Percentiles rank a stretch among this genome's conserved stretches.
These are phyloP conservation scores for Pristionchus arcanus DNA, from an alignment of 2,888 invertebrate species.

Conservation along the genomic window DNA sequence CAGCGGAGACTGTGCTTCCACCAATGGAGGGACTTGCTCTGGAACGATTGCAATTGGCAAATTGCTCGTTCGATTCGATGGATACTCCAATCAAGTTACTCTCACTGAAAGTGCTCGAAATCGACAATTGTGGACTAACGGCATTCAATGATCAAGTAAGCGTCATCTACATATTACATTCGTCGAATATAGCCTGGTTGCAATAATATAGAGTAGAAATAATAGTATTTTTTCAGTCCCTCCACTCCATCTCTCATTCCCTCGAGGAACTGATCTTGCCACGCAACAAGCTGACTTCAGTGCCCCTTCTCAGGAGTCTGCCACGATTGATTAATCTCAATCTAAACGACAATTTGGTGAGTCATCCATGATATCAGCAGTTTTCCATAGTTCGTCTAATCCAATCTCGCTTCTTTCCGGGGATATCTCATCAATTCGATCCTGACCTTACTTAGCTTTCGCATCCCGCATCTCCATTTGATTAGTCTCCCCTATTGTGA, in stretches of 20 bases:
- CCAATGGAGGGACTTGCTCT: conserved; percentile 52
- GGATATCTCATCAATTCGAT: conserved; percentile 18
- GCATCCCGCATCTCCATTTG: background rate
- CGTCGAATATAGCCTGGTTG: too few species aligned
- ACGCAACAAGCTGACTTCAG: conserved; percentile 67
- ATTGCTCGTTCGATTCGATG: conserved; percentile 56
- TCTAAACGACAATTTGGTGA: conserved; percentile 67
- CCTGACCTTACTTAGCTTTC: conserved; percentile 16
- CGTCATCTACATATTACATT: too few species aligned
- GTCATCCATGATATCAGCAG: conserved; percentile 24
- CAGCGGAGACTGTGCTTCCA: background rate
- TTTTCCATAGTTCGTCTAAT: background rate
- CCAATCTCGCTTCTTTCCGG: background rate
- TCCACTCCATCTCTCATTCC: conserved; percentile 58
- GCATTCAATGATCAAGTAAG: conserved; percentile 59
- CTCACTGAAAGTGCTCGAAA: conserved; percentile 62
- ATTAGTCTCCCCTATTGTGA: conserved; percentile 44
- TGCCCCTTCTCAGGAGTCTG: conserved; percentile 69
- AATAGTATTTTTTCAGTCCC: conserved; percentile 58
- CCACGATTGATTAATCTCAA: conserved; percentile 62
- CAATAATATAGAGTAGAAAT: too few species aligned
- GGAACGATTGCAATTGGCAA: conserved; percentile 60
- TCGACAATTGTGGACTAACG: conserved; percentile 64
- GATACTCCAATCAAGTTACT: conserved; percentile 59
- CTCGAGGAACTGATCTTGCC: conserved; percentile 68